Conservation (phyloP, 2,113 vertebrate genomes). For the Diphyllodes magnificus region DNA sequence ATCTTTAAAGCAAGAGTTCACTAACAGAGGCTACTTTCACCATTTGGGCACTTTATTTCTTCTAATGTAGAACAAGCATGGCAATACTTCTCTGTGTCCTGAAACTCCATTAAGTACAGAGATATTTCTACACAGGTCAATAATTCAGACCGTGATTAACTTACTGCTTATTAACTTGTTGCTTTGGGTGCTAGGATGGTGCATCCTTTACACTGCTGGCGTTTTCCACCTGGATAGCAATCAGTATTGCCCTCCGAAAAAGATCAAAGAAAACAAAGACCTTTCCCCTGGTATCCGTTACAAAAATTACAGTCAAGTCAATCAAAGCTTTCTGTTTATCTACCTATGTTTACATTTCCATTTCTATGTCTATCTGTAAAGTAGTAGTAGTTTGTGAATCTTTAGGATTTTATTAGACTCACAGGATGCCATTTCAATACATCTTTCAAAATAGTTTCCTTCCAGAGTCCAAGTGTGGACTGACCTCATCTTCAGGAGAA, state of each 20-base stretch:
- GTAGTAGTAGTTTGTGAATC: neutral
- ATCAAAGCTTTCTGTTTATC: neutral
- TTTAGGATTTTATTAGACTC: neutral
- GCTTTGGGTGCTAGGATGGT: neutral
- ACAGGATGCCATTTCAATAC: neutral
- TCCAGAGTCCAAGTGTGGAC: neutral
- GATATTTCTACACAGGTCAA: neutral
- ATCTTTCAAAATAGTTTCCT: slow-evolving; percentile 15
- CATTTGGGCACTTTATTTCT: neutral
- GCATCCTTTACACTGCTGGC: neutral
- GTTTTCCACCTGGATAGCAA: neutral
- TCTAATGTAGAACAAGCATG: neutral
- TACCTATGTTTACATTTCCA: neutral
- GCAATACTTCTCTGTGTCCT: neutral
- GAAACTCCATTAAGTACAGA: neutral
- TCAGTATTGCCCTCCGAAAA: neutral
- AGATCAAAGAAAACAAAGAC: neutral
- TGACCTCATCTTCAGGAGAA: slow-evolving; percentile 9
- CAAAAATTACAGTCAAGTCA: neutral
- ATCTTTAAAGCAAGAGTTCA: neutral
- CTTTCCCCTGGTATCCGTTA: neutral
- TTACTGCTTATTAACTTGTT: neutral
- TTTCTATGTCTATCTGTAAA: neutral
- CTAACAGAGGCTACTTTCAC: neutral
- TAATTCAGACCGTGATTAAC: neutral